Evolutionary conservation across 2,888 invertebrate genomes (phyloP).

Genomic region (Andrena chrysosceles): DNA sequence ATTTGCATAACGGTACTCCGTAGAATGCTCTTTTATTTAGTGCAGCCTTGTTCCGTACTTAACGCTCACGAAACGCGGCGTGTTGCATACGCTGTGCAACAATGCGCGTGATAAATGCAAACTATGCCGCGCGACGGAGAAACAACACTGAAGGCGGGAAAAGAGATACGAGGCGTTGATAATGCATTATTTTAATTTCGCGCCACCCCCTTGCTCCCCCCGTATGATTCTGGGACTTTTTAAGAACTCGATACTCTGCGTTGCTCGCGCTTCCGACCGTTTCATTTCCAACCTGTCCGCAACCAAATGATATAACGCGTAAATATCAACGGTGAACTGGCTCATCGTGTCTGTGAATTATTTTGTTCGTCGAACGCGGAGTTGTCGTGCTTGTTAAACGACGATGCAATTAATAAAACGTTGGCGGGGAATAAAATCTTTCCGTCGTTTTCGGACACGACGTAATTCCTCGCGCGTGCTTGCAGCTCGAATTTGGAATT

Average conservation of each 20-base stretch:
- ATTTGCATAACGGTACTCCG: slow-evolving; percentile 49
- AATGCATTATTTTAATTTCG: slow-evolving; percentile 53
- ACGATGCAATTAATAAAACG: background rate
- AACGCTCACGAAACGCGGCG: slow-evolving; percentile 20
- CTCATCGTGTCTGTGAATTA: slow-evolving; percentile 3
- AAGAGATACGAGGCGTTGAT: slow-evolving; percentile 5
- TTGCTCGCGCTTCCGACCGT: background rate
- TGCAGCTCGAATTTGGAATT: background rate
- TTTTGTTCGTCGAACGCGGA: slow-evolving; percentile 6
- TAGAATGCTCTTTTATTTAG: slow-evolving; percentile 48
- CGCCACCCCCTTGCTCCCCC: background rate
- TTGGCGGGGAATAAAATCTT: background rate
- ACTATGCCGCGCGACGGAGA: slow-evolving; percentile 23
- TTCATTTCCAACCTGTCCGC: slow-evolving; percentile 9
- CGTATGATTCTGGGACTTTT: background rate
- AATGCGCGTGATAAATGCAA: slow-evolving; percentile 54
- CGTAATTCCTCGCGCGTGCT: too few species aligned
- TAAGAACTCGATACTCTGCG: slow-evolving; percentile 38
- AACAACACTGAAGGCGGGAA: slow-evolving; percentile 24
- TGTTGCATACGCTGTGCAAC: slow-evolving; percentile 30
- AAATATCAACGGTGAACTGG: background rate
- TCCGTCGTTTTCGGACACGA: too few species aligned
- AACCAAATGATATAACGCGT: slow-evolving; percentile 17
- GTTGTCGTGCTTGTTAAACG: background rate
- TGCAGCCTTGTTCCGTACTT: slow-evolving; percentile 18